phyloP scores from a whole-genome alignment of 2,888 invertebrate species.

The Scaptomyza tumidula region DNA sequence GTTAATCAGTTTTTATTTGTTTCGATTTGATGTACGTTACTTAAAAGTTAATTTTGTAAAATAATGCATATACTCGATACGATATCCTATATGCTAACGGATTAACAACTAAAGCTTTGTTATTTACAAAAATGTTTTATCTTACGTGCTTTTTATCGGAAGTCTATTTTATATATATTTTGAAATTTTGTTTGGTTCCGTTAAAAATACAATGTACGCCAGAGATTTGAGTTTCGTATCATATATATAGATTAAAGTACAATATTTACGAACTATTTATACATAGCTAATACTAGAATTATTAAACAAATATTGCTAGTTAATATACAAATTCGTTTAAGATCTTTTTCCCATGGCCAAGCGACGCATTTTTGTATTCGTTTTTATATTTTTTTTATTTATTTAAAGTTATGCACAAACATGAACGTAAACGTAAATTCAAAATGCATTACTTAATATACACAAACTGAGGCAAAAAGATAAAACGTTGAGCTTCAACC shows the following conservation, averaged over 20 bases:
- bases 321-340: constrained; percentile 81
- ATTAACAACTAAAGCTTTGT: constrained; percentile 40
- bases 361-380: constrained; percentile 47
- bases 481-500: constrained; percentile 34
- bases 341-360: constrained; percentile 67
- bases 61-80: too few relatives aligned
- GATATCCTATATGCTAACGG: constrained; percentile 3
- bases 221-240: constrained; percentile 10
- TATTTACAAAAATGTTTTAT: constrained; percentile 42
- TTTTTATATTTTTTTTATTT: constrained; percentile 23
- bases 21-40: background rate
- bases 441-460: constrained; percentile 39
- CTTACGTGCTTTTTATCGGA: constrained; percentile 8
- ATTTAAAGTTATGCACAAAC: constrained; percentile 26
- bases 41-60: background rate
- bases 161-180: constrained; percentile 15
- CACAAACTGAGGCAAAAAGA: constrained; percentile 32
- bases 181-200: constrained; percentile 50
- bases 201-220: constrained; percentile 48
- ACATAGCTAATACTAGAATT: constrained; percentile 59
- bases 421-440: constrained; percentile 41
- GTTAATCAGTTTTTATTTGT: background rate
- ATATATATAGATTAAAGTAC: constrained; percentile 11
- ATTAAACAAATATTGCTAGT: constrained; percentile 79
- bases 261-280: constrained; percentile 46